These are phyloP conservation scores for Drosophila kurseongensis DNA, from an alignment of 1,140 invertebrate species.

Conservation along the genomic window DNA sequence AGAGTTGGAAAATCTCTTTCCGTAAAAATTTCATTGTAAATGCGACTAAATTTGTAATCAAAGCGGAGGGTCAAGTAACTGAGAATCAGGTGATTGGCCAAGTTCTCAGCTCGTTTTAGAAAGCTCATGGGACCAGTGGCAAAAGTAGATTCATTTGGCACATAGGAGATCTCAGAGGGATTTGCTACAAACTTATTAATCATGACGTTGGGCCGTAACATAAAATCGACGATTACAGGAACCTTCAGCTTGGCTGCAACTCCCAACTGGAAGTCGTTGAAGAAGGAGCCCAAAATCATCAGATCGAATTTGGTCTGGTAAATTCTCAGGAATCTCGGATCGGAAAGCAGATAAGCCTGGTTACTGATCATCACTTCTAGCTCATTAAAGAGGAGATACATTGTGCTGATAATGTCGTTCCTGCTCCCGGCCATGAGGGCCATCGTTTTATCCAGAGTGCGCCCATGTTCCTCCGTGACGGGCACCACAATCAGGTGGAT, in stretches of 20 bases:
- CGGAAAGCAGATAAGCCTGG: background rate
- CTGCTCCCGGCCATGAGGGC: background rate
- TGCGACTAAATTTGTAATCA: background rate
- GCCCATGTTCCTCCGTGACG: conserved; percentile 24
- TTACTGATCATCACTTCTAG: background rate
- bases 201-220: background rate
- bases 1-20: background rate
- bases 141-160: background rate
- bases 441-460: conserved; percentile 18
- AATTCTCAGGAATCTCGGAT: background rate
- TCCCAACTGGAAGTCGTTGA: conserved; percentile 3
- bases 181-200: background rate
- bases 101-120: background rate
- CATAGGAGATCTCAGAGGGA: background rate
- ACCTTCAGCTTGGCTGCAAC: conserved; percentile 1
- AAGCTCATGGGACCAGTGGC: background rate
- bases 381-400: background rate
- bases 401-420: background rate
- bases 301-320: background rate
- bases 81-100: background rate
- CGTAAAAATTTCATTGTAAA: background rate
- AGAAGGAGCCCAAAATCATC: background rate
- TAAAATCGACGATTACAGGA: background rate
- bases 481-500: conserved; percentile 60
- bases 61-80: background rate